A percentile compares a stretch with the other conserved stretches of the same genome.
Evolutionary conservation across 2,113 vertebrate species (phyloP).

Genomic region (Chelonoidis abingdonii): DNA sequence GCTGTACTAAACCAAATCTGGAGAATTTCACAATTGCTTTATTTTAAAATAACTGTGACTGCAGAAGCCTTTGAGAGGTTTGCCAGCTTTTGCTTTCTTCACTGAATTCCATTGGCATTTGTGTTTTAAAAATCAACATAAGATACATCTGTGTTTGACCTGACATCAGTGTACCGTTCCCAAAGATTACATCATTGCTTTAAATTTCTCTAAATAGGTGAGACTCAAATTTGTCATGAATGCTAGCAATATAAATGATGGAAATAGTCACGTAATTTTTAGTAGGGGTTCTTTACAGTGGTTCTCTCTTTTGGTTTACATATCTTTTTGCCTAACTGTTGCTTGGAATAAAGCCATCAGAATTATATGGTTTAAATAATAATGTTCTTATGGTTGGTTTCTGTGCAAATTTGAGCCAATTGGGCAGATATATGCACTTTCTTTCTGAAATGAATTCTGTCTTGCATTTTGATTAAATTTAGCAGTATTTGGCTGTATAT

Average conservation of each 20-base stretch:
- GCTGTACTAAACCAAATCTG: neutral
- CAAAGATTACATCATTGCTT: neutral
- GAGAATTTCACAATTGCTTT: neutral
- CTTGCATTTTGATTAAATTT: slow-evolving; percentile 1
- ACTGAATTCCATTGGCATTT: neutral
- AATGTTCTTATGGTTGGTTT: neutral
- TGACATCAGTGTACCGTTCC: neutral
- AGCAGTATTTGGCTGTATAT: slow-evolving; percentile 51
- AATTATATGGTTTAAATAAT: neutral
- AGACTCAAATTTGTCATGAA: neutral
- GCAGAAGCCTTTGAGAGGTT: neutral
- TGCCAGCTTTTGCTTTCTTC: neutral
- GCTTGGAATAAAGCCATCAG: neutral
- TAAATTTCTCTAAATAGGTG: slow-evolving; percentile 13
- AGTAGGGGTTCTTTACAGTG: neutral
- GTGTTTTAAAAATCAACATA: slow-evolving; percentile 33
- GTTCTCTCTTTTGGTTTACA: neutral
- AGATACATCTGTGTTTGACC: slow-evolving; percentile 5
- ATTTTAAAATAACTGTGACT: neutral
- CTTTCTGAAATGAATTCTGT: neutral
- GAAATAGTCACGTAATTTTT: neutral
- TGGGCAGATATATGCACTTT: neutral
- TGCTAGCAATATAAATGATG: slow-evolving; percentile 1
- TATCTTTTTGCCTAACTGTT: slow-evolving; percentile 2
- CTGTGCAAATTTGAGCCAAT: neutral